These are phyloP conservation scores for Cynopterus brachyotis DNA, from an alignment of 2,113 vertebrate species.

Conservation along the genomic window DNA sequence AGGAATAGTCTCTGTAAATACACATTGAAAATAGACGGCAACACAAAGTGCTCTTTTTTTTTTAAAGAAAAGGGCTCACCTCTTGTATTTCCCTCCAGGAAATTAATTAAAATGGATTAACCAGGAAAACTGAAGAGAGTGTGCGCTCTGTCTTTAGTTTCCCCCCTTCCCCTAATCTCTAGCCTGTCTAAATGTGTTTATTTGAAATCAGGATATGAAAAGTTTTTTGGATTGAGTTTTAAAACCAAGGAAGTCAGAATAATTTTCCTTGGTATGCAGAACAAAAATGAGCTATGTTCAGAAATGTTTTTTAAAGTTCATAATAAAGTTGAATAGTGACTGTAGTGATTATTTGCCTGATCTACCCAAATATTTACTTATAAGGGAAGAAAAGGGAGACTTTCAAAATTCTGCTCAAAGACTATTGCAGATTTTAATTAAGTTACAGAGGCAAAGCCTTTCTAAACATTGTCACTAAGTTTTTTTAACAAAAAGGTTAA, in stretches of 20 bases:
- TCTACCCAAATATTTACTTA: conserved; percentile 12
- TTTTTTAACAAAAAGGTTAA: conserved; percentile 1
- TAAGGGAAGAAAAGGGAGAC: not conserved
- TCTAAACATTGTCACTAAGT: not conserved
- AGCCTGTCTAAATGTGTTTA: not conserved
- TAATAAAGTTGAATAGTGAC: not conserved
- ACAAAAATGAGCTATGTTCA: conserved; percentile 18
- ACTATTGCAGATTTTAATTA: not conserved
- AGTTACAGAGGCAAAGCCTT: not conserved
- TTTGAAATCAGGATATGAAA: conserved; percentile 1
- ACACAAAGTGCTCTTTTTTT: not conserved
- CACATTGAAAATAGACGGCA: not conserved
- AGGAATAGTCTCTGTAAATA: not conserved
- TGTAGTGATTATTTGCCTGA: not conserved
- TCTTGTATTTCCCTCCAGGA: not conserved
- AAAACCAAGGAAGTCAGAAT: conserved; percentile 15
- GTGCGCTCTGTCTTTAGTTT: not conserved
- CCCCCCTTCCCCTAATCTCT: not conserved
- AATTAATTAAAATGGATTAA: conserved; percentile 32
- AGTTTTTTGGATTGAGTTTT: conserved; percentile 25
- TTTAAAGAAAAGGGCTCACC: not conserved
- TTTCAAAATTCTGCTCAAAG: not conserved
- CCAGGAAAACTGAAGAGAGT: not conserved
- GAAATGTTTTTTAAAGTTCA: not conserved
- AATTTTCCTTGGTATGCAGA: not conserved